phyloP scores from a whole-genome alignment of 1,140 invertebrate species.

The Acromyrmex echinatior region DNA sequence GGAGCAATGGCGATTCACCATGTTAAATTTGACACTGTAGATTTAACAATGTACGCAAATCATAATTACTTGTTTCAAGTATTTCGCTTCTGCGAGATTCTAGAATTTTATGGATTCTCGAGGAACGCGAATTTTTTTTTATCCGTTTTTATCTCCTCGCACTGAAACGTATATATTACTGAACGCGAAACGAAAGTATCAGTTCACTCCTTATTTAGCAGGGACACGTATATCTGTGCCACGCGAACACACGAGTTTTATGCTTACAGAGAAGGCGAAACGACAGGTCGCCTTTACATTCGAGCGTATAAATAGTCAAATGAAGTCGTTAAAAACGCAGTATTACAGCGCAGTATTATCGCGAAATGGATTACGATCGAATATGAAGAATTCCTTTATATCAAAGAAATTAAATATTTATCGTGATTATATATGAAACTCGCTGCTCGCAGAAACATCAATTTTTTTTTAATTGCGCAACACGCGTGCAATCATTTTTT shows the following conservation, averaged over 20 bases:
- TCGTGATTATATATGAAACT: neutral
- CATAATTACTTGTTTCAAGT: no score
- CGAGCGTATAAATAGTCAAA: conserved; percentile 13
- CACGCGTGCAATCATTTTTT: neutral
- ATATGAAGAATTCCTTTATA: neutral
- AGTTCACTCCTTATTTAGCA: conserved; percentile 41
- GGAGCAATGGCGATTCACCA: no score
- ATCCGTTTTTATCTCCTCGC: neutral
- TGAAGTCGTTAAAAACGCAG: conserved; percentile 11
- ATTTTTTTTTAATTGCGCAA: neutral
- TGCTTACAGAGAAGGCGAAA: conserved; percentile 1
- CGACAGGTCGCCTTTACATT: conserved; percentile 22
- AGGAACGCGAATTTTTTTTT: conserved; percentile 1
- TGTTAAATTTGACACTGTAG: no score
- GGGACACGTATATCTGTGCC: conserved; percentile 24
- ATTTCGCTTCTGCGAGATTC: neutral
- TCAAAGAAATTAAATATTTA: conserved; percentile 4
- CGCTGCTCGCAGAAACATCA: neutral
- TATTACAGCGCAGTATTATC: neutral
- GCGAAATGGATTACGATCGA: neutral
- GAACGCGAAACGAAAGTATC: conserved; percentile 24
- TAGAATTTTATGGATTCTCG: neutral
- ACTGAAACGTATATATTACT: neutral
- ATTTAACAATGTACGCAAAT: no score
- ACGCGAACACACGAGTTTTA: conserved; percentile 4